Conservation (phyloP, 1,140 invertebrate genomes). For the Euglossa dilemma region DNA sequence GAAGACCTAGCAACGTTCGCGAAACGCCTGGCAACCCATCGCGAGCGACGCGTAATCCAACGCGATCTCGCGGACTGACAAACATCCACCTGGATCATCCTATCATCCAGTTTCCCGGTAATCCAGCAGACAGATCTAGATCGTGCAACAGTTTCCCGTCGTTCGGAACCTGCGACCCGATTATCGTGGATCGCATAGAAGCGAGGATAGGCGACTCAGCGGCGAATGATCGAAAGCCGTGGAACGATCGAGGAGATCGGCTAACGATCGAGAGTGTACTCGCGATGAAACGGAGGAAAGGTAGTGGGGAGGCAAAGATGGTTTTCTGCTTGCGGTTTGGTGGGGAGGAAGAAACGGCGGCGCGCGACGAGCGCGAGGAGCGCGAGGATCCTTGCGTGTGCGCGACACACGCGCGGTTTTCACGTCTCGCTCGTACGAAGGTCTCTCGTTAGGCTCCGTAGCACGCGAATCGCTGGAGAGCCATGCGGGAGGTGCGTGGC, state of each 20-base stretch:
- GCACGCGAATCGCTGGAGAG: conserved; percentile 56
- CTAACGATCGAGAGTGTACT: conserved; percentile 22
- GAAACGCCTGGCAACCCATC: too few relatives aligned
- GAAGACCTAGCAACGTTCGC: too few relatives aligned
- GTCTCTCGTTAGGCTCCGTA: conserved; percentile 59
- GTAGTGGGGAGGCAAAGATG: background rate
- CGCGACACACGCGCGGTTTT: conserved; percentile 44
- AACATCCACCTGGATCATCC: background rate
- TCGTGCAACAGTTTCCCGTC: background rate
- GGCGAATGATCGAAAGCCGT: conserved; percentile 17
- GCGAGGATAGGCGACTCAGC: background rate
- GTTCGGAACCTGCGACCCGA: background rate
- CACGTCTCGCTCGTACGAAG: conserved; percentile 42
- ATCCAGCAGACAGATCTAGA: background rate
- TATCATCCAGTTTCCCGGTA: background rate
- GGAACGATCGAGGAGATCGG: conserved; percentile 14
- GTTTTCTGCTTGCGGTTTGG: conserved; percentile 16
- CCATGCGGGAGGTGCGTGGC: conserved; percentile 76
- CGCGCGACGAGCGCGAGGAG: background rate
- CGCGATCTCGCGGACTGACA: too few relatives aligned
- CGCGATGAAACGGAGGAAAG: background rate
- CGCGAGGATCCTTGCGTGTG: conserved; percentile 20
- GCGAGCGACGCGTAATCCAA: too few relatives aligned
- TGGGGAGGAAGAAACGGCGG: conserved; percentile 34
- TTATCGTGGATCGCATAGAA: background rate